Conservation (phyloP, 2,797 vertebrate species). For the Catostomus latipinnis region DNA sequence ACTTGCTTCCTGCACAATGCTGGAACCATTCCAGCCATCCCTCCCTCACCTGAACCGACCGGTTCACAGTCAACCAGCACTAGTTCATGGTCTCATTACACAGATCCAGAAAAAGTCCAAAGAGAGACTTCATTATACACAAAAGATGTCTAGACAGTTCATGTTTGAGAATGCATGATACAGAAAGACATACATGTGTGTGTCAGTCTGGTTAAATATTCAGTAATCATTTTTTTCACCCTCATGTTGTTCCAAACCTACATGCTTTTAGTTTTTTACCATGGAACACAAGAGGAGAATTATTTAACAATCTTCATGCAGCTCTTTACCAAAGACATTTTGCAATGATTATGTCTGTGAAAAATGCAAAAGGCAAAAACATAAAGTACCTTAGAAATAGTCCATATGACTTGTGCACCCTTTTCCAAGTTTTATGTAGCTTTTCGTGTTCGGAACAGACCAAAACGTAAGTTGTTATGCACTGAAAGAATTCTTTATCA, state of each 20-base stretch:
- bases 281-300: background rate
- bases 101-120: background rate
- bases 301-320: too few species aligned
- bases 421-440: too few species aligned
- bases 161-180: conserved; percentile 21
- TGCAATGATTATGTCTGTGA: too few species aligned
- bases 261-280: background rate
- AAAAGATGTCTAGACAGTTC: conserved; percentile 25
- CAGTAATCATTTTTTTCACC: background rate
- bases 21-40: conserved; percentile 63
- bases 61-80: conserved; percentile 64
- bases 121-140: background rate
- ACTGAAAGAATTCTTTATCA: too few species aligned
- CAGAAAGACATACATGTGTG: conserved; percentile 1
- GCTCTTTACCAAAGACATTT: too few species aligned
- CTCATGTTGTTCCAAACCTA: background rate
- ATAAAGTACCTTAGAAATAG: too few species aligned
- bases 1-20: conserved; percentile 14
- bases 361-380: too few species aligned
- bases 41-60: conserved; percentile 71
- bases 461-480: too few species aligned
- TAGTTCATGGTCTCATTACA: background rate
- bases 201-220: conserved; percentile 40
- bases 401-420: too few species aligned
- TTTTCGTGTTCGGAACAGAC: too few species aligned